Base-by-base conservation (phyloP, 2,797 vertebrate genomes). In the Cynodonichthys magdalenae region DNA sequence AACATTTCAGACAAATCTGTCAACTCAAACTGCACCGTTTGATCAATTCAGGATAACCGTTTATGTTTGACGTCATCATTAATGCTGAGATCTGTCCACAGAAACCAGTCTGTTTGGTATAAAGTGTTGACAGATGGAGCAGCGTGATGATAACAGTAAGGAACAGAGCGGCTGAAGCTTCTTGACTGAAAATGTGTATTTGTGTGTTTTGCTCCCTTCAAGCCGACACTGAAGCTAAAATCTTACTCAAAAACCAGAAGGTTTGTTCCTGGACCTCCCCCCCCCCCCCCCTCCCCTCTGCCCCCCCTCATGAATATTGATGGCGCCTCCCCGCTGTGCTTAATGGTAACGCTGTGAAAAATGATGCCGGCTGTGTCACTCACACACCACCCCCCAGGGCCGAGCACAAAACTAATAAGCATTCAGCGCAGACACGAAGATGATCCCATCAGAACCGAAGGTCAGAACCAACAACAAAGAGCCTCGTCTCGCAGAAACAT, bases 271-370 rank as follows among this genome's bases (percentile, higher is more conserved):
- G 66, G 41, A 74, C 64, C 69, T 29, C 74, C 59, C 54, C 57
- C 65, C 45, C 36, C 34, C 27, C 60, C 18, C 6, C 29, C 54
- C 46, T 19, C n/a, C 48, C 36, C 14, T 31, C 12, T 9, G 18
- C 77, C 0, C 75, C 80, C 74, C 72, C 75, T 92, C 79, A 92
- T 93, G 88, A 93, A 93, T 94, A 93, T 93, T 87, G 75, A 93
- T 89, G 57, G 69, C 18, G 59, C 63, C 63, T 63, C 74, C 82
- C 82, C 34, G 85, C 87, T 81, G 85, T 86, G 86, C 78, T 88
- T 91, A 89, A 93, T 90, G 87, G 87, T 75, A 84, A 87, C 71
- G 36, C 80, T 57, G 80, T 88, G 84, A 92, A 87, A 91, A 91
- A 92, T 85, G 68, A 91, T 71, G 79, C 84, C 53, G 77, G 82